These are phyloP conservation scores for Dipodomys ordii DNA, from an alignment of 2,113 vertebrate species.

Conservation along the genomic window DNA sequence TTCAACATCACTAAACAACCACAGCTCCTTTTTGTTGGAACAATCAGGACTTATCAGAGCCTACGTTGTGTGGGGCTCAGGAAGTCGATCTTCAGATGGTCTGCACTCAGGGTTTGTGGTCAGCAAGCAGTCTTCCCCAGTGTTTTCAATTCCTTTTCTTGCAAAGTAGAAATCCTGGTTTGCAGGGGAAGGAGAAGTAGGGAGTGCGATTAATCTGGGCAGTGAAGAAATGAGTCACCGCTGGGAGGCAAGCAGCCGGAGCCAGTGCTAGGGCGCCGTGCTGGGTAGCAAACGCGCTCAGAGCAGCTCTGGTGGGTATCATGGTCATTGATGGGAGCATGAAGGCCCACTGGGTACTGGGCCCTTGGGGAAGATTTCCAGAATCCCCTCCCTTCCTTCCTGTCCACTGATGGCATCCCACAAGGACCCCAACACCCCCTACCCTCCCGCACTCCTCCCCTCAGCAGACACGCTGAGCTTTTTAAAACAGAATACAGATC, in stretches of 20 bases:
- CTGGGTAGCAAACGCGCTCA: neutral
- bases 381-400: slow-evolving; percentile 22
- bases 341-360: neutral
- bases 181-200: neutral
- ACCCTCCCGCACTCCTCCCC: no score
- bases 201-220: neutral
- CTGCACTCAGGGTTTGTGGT: neutral
- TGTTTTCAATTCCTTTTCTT: neutral
- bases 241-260: neutral
- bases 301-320: neutral
- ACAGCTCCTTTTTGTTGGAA: neutral
- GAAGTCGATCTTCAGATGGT: neutral
- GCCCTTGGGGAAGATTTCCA: neutral
- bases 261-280: neutral
- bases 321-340: neutral
- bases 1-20: neutral
- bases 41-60: neutral
- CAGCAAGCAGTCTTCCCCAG: neutral
- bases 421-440: no score
- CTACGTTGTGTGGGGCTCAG: neutral
- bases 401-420: slow-evolving; percentile 28
- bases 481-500: slow-evolving; percentile 36
- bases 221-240: neutral
- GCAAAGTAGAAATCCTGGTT: neutral
- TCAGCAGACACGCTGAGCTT: neutral